A percentile compares a stretch with the other conserved stretches of the same genome.
These are phyloP conservation scores for Carlito syrichta DNA, from an alignment of 2,113 vertebrate genomes.

Conservation along the genomic window DNA sequence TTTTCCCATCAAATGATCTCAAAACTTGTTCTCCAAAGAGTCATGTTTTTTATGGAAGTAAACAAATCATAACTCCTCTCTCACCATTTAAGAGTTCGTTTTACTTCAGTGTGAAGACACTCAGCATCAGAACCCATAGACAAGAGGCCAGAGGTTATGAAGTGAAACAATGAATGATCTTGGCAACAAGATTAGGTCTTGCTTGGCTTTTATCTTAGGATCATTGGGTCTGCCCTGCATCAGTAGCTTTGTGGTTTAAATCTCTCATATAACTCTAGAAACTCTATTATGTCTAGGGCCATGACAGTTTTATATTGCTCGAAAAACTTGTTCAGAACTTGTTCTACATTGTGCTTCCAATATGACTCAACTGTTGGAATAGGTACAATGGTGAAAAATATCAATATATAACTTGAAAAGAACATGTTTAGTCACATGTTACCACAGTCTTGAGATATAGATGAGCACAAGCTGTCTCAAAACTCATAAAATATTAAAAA, in stretches of 20 bases:
- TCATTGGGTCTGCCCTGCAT: neutral
- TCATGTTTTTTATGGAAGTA: neutral
- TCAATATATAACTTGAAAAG: neutral
- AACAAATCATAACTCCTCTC: slow-evolving; percentile 9
- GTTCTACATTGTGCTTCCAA: neutral
- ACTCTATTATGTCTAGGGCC: neutral
- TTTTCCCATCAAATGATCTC: slow-evolving; percentile 21
- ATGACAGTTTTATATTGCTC: neutral
- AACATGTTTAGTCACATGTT: neutral
- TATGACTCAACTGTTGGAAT: neutral
- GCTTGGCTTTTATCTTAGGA: neutral
- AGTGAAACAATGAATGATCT: neutral
- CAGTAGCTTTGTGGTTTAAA: neutral
- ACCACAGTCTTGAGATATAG: neutral
- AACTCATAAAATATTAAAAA: neutral
- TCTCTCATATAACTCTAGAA: neutral
- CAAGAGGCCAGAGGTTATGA: neutral
- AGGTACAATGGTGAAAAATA: neutral
- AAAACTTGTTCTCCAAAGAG: neutral
- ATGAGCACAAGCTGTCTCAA: neutral
- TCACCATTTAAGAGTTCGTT: neutral
- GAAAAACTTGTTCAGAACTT: slow-evolving; percentile 10
- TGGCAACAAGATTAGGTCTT: neutral
- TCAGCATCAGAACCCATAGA: neutral
- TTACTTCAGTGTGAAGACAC: neutral